Base-by-base conservation (phyloP, 1,140 invertebrate genomes). In the Fopius arisanus region DNA sequence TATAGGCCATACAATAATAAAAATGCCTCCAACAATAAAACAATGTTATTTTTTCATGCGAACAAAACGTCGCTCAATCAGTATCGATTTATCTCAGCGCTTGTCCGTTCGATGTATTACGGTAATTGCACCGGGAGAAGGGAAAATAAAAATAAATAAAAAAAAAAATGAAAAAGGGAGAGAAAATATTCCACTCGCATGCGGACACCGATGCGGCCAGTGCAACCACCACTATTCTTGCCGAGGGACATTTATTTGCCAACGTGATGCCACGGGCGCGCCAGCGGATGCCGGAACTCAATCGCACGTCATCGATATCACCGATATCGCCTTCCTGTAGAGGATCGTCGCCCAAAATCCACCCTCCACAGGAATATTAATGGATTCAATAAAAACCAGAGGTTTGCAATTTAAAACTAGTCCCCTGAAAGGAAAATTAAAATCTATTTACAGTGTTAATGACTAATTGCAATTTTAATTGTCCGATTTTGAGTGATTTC, bases 101-200 rank as follows among this genome's bases (percentile, higher is more conserved):
- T 73, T 77, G 73, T 77, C 68, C 37, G 78, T 75, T 65, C 77
- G 79, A 78, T 82, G 81, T 82, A 82, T 83, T 82, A 81, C 81
- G 80, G 81, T 83, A 83, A 83, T 83, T 83, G 81, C 82, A 75
- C 19, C 28, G 54, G 10, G 54, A 29, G 23, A 69, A 26, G 41
- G 67, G 41, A 26, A 69, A 51, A 37, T 37, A 37, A 69, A 33
- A 69, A 48, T 5, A 16, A n/a, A 1, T 23, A 26, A n/a, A n/a
- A n/a, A n/a, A n/a, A n/a, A n/a, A n/a, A n/a, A n/a, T n/a, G n/a
- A n/a, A n/a, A n/a, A n/a, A 5, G 40, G 41, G 33, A 41, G 63
- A 68, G 33, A 37, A 37, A 74, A 68, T 59, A 31, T 48, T 68
- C 48, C 41, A 26, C 65, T n/a, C 28, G 33, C 33, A 63, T 63